Percentiles rank a stretch among this genome's conserved stretches.
Evolutionary conservation across 2,888 invertebrate genomes (phyloP).

Genomic region (Selenia dentaria): DNA sequence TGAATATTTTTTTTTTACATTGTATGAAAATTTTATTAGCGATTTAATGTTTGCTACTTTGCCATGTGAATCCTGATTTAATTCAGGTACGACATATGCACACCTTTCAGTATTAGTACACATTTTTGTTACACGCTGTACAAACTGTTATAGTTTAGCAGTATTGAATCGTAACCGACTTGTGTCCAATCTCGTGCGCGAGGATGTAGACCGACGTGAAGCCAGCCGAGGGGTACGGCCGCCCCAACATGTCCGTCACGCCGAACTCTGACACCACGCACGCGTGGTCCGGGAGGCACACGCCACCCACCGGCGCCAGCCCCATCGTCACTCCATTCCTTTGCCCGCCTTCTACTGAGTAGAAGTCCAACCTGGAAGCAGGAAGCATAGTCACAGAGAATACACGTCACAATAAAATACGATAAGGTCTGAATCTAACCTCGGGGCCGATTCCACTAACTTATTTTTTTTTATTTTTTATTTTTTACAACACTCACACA

Average conservation of each 20-base stretch:
- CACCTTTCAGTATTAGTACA: no score
- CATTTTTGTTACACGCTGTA: no score
- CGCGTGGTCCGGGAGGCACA: slow-evolving; percentile 88
- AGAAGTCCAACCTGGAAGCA: slow-evolving; percentile 87
- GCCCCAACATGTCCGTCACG: slow-evolving; percentile 88
- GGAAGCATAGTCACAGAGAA: slow-evolving; percentile 3
- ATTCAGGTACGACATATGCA: no score
- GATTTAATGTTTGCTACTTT: no score
- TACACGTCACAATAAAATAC: neutral
- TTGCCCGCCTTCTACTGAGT: slow-evolving; percentile 87
- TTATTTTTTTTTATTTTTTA: no score
- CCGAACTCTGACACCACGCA: slow-evolving; percentile 93
- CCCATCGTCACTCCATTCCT: slow-evolving; percentile 92
- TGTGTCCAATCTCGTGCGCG: slow-evolving; percentile 94
- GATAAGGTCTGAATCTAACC: neutral
- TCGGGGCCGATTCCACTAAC: no score
- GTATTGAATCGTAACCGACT: slow-evolving; percentile 80
- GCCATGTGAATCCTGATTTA: no score
- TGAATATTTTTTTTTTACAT: no score
- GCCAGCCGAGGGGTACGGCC: slow-evolving; percentile 93
- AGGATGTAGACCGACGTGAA: slow-evolving; percentile 93
- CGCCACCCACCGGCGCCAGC: slow-evolving; percentile 91
- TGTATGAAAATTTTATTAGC: no score
- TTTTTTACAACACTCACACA: no score
- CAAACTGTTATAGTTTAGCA: no score